Evolutionary conservation across 2,113 vertebrate species (phyloP).

Genomic region (Puffinus mauretanicus): DNA sequence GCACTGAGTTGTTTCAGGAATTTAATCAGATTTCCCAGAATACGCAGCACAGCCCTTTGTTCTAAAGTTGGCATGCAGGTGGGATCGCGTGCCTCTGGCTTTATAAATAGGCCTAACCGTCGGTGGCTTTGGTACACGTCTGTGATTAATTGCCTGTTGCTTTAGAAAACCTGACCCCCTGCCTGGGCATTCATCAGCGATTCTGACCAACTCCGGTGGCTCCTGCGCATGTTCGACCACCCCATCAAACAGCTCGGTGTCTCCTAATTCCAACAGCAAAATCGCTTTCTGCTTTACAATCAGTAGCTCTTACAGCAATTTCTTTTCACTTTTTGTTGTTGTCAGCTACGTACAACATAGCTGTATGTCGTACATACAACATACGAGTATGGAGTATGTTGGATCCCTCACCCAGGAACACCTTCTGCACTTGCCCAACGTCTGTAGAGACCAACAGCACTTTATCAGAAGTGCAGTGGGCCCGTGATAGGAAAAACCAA

Average conservation of each 20-base stretch:
- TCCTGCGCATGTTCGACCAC: not conserved
- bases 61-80: slow-evolving; percentile 38
- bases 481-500: not conserved
- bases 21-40: slow-evolving; percentile 65
- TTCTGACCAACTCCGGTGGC: not conserved
- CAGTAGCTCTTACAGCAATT: not conserved
- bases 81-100: not conserved
- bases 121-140: not conserved
- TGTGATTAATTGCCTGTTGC: not conserved
- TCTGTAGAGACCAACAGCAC: not conserved
- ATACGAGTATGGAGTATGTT: not conserved
- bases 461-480: not conserved
- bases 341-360: not conserved
- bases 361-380: too few species aligned
- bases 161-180: not conserved
- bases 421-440: not conserved
- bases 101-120: slow-evolving; percentile 24
- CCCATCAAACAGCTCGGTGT: fast-evolving
- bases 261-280: not conserved
- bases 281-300: not conserved
- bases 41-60: not conserved
- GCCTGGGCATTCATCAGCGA: not conserved
- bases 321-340: not conserved
- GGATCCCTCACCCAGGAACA: not conserved
- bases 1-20: not conserved